Evolutionary conservation across 2,888 invertebrate genomes (phyloP).

Genomic region (Cerastis rubricosa): DNA sequence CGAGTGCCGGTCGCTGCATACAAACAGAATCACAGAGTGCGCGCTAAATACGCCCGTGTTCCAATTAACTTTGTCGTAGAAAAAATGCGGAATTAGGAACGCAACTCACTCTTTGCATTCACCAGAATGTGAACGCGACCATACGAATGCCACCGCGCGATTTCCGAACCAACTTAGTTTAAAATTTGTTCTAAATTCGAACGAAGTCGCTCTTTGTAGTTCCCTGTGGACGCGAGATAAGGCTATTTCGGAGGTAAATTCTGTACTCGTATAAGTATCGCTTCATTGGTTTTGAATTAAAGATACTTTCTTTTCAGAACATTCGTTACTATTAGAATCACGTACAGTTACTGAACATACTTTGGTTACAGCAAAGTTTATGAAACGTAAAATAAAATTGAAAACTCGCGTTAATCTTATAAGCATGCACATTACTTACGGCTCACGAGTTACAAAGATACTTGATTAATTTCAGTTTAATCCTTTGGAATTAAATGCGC

Average conservation of each 20-base stretch:
- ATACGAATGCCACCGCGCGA: slow-evolving; percentile 71
- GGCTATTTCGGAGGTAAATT: slow-evolving; percentile 72
- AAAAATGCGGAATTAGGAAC: slow-evolving; percentile 71
- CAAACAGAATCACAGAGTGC: slow-evolving; percentile 79
- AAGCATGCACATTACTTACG: slow-evolving; percentile 55
- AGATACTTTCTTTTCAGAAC: slow-evolving; percentile 62
- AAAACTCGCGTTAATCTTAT: slow-evolving; percentile 53
- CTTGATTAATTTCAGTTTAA: slow-evolving; percentile 59
- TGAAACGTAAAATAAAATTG: slow-evolving; percentile 53
- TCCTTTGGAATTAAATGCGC: slow-evolving; percentile 38
- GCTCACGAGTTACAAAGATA: slow-evolving; percentile 46
- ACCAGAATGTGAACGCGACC: slow-evolving; percentile 73
- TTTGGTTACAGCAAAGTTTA: slow-evolving; percentile 42
- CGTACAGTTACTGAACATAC: slow-evolving; percentile 40
- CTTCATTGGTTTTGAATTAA: slow-evolving; percentile 71
- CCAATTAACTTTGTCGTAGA: slow-evolving; percentile 74
- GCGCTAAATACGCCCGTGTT: slow-evolving; percentile 72
- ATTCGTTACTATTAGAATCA: slow-evolving; percentile 51
- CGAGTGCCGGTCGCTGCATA: slow-evolving; percentile 72
- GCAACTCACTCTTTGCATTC: slow-evolving; percentile 71
- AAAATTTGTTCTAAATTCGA: slow-evolving; percentile 78
- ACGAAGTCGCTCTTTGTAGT: slow-evolving; percentile 73
- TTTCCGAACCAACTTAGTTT: slow-evolving; percentile 77
- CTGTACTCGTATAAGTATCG: slow-evolving; percentile 69
- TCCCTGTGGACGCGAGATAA: slow-evolving; percentile 75